phyloP scores from a whole-genome alignment of 2,797 vertebrate species.

The Rhadinocentrus ornatus region DNA sequence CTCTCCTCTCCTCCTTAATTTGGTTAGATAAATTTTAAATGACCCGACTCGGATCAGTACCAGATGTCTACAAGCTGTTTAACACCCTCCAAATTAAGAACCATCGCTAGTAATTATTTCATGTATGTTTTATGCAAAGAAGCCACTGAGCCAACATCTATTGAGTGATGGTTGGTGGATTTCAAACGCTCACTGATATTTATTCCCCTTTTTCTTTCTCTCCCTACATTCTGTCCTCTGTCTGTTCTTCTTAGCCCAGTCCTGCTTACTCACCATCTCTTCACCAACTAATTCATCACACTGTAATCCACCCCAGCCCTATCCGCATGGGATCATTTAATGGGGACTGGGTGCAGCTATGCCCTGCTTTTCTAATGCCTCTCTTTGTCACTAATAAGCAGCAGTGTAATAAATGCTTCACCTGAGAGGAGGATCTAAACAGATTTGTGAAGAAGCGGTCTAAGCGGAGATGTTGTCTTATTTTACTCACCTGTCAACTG shows the following conservation, averaged over 20 bases:
- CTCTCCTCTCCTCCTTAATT: slow-evolving; percentile 86
- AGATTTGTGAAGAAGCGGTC: slow-evolving; percentile 73
- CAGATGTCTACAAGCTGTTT: slow-evolving; percentile 99
- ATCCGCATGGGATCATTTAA: slow-evolving; percentile 75
- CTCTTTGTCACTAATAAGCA: slow-evolving; percentile 81
- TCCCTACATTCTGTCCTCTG: slow-evolving; percentile 33
- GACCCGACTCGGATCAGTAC: slow-evolving; percentile 95
- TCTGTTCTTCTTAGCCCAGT: slow-evolving; percentile 34
- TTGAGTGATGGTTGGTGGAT: slow-evolving; percentile 88
- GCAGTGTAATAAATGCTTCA: slow-evolving; percentile 74
- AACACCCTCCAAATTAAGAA: slow-evolving; percentile 98
- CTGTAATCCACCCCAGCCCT: slow-evolving; percentile 75
- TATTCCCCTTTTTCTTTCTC: slow-evolving; percentile 58
- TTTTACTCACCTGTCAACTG: slow-evolving; percentile 77
- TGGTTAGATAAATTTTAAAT: slow-evolving; percentile 99
- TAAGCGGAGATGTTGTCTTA: slow-evolving; percentile 79
- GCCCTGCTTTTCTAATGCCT: slow-evolving; percentile 75
- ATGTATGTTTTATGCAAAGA: slow-evolving; percentile 94
- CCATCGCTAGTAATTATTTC: slow-evolving; percentile 97
- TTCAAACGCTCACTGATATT: slow-evolving; percentile 69
- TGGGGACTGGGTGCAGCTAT: slow-evolving; percentile 73
- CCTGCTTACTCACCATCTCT: slow-evolving; percentile 57
- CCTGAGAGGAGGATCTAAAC: slow-evolving; percentile 77
- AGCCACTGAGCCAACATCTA: slow-evolving; percentile 91
- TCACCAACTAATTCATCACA: slow-evolving; percentile 76